These are phyloP conservation scores for Oasisia sp. DNA, from an alignment of 2,888 invertebrate genomes.

Conservation along the genomic window DNA sequence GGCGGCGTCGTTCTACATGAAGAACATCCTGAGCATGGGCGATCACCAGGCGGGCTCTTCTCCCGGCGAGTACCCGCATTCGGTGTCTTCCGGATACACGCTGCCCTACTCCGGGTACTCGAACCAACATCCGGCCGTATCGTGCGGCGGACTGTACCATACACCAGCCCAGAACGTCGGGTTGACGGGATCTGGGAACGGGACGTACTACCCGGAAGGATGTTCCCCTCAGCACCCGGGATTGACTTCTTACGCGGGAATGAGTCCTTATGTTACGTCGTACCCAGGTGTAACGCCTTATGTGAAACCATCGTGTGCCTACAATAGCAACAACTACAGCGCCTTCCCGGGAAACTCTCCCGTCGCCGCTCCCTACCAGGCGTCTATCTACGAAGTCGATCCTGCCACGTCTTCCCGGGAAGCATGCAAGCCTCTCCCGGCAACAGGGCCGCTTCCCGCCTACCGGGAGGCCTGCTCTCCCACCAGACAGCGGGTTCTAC, in stretches of 20 bases:
- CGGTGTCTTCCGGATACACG: neutral
- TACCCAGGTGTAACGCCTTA: neutral
- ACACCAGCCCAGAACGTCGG: neutral
- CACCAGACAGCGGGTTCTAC: neutral
- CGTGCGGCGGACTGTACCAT: neutral
- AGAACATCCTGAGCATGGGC: neutral
- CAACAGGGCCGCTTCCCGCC: neutral
- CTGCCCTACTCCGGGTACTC: neutral
- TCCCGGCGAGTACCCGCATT: neutral
- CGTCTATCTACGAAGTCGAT: neutral
- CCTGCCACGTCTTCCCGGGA: neutral
- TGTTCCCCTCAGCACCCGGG: neutral
- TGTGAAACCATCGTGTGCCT: neutral
- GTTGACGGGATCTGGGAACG: neutral
- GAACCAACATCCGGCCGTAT: neutral
- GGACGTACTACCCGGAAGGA: neutral
- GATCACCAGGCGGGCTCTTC: neutral
- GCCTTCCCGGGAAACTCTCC: neutral
- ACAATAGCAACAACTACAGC: neutral
- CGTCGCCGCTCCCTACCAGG: slow-evolving; percentile 1
- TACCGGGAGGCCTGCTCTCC: neutral
- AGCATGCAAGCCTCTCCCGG: neutral
- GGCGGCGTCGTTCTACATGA: neutral
- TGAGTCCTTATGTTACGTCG: neutral
- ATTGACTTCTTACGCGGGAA: neutral